Evolutionary conservation across 2,113 vertebrate species (phyloP).

Genomic region (Sinocyclocheilus anshuiensis): DNA sequence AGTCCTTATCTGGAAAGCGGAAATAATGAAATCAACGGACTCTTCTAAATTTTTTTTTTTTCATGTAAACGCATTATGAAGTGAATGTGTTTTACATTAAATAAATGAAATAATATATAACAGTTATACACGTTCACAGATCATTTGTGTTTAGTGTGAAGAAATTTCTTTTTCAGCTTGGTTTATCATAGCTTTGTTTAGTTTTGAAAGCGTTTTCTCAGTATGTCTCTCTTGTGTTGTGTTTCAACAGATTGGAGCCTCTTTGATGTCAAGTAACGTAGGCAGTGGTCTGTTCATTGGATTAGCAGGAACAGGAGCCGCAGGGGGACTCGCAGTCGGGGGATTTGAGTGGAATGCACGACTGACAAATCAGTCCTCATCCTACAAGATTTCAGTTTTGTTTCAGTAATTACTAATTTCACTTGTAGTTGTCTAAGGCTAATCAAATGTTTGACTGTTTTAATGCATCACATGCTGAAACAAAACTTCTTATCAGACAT

Average conservation of each 20-base stretch:
- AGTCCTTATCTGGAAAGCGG: neutral
- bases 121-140: neutral
- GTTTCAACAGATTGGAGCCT: conserved; percentile 87
- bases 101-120: neutral
- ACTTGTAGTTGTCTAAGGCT: neutral
- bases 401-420: neutral
- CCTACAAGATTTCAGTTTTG: conserved; percentile 3
- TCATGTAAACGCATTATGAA: neutral
- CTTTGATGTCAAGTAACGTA: conserved; percentile 95
- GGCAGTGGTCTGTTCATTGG: conserved; percentile 92
- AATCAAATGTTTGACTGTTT: neutral
- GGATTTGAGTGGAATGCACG: conserved; percentile 93
- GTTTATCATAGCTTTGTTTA: neutral
- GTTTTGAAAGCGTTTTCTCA: neutral
- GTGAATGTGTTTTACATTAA: neutral
- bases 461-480: neutral
- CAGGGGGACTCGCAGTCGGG: conserved; percentile 89
- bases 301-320: conserved; percentile 90
- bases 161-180: neutral
- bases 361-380: conserved; percentile 54
- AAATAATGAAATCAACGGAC: neutral
- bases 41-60: neutral
- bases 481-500: neutral
- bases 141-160: neutral
- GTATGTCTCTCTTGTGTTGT: conserved; percentile 2